Evolutionary conservation across 2,797 vertebrate species (phyloP).

Genomic region (Cynopterus sphinx): DNA sequence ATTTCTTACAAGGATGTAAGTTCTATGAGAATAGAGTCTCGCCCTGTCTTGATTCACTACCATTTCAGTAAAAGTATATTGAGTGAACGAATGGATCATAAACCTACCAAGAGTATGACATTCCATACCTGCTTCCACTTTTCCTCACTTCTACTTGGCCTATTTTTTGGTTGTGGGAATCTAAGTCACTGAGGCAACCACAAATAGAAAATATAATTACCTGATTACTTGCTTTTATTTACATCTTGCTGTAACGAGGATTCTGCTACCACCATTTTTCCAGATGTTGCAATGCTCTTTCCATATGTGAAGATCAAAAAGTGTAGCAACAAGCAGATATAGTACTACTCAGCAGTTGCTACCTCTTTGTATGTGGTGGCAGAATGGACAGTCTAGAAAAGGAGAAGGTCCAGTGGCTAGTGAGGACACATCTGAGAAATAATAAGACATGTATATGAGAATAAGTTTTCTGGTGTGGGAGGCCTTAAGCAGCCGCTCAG

Average conservation of each 20-base stretch:
- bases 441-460: not conserved
- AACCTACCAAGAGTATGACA: not conserved
- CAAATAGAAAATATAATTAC: not conserved
- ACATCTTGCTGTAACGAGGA: not conserved
- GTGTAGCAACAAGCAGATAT: not conserved
- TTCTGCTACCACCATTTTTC: not conserved
- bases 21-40: not conserved
- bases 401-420: not conserved
- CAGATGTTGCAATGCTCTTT: not conserved
- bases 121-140: not conserved
- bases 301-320: not conserved
- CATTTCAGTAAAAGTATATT: not conserved
- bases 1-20: not conserved
- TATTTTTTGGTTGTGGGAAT: not conserved
- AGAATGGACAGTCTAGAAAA: not conserved
- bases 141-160: not conserved
- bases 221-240: not conserved
- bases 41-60: not conserved
- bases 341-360: not conserved
- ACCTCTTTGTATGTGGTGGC: not conserved
- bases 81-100: not conserved
- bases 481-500: not conserved
- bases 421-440: not conserved
- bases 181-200: not conserved
- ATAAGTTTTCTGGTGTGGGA: not conserved